phyloP scores from a whole-genome alignment of 2,113 vertebrate species.

The Neoarius graeffei region DNA sequence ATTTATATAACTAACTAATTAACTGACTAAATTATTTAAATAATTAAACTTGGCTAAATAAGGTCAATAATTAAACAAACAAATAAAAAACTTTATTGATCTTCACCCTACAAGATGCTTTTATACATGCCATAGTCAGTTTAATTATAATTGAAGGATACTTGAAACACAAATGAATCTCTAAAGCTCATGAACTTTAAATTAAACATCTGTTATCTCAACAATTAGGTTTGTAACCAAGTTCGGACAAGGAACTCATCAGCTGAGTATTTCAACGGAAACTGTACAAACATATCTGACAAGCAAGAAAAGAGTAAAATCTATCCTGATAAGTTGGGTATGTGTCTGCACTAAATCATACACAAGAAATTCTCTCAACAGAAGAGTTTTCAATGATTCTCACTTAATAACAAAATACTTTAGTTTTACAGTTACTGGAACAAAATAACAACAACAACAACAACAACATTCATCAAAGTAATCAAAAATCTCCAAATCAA shows the following conservation, averaged over 20 bases:
- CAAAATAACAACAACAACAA: slow-evolving; percentile 1
- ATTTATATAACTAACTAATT: not conserved
- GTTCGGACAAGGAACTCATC: not conserved
- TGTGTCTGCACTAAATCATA: not conserved
- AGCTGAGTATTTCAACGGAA: slow-evolving; percentile 52
- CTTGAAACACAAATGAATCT: not conserved
- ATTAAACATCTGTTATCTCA: not conserved
- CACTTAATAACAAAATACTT: not conserved
- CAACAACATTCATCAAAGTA: not conserved
- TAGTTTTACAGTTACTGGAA: slow-evolving; percentile 7
- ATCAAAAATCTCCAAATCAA: not conserved
- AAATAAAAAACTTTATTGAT: not conserved
- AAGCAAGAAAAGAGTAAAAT: not conserved
- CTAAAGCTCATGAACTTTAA: not conserved
- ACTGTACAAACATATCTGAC: slow-evolving; percentile 29
- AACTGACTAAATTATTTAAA: not conserved
- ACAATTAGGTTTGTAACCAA: slow-evolving; percentile 52
- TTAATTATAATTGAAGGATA: not conserved
- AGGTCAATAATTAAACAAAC: not conserved
- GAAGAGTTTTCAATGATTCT: not conserved
- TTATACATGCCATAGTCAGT: not conserved
- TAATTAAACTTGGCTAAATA: no score
- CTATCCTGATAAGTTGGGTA: slow-evolving; percentile 45
- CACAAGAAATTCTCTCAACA: not conserved
- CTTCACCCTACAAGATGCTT: not conserved